Evolutionary conservation across 2,113 vertebrate species (phyloP).

Genomic region (Abramis brama): DNA sequence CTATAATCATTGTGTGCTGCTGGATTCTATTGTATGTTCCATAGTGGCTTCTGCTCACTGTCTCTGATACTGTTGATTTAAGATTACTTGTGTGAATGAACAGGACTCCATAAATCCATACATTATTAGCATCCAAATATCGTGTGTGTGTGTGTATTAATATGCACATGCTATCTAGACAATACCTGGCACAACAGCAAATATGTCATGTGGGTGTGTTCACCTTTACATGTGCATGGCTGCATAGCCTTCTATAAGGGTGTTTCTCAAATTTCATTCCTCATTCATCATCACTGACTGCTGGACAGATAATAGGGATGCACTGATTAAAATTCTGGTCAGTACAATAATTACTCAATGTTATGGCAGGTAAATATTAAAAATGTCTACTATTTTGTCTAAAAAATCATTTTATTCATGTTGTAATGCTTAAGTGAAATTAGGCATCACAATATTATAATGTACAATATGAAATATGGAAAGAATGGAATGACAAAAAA

Average conservation of each 20-base stretch:
- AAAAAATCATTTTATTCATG: not conserved
- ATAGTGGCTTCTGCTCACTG: conserved; percentile 42
- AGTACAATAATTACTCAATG: not conserved
- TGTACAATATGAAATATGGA: not conserved
- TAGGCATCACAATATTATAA: not conserved
- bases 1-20: conserved; percentile 6
- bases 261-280: conserved; percentile 5
- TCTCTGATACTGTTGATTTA: conserved; percentile 48
- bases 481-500: not conserved
- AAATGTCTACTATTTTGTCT: not conserved
- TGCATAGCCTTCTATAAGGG: not conserved
- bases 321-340: not conserved
- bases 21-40: conserved; percentile 31
- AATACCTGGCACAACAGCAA: conserved; percentile 27
- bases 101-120: not conserved
- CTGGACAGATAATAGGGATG: not conserved
- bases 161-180: conserved; percentile 21
- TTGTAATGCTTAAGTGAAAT: not conserved
- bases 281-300: conserved; percentile 1
- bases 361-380: not conserved
- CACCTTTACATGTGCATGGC: conserved; percentile 4
- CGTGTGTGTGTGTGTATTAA: conserved; percentile 19
- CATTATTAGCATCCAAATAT: not conserved
- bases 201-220: conserved; percentile 46
- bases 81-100: conserved; percentile 30